Evolutionary conservation across 2,797 vertebrate genomes (phyloP), one percentile per base, ranked within the genome.

Genomic region (Bucorvus abyssinicus): DNA sequence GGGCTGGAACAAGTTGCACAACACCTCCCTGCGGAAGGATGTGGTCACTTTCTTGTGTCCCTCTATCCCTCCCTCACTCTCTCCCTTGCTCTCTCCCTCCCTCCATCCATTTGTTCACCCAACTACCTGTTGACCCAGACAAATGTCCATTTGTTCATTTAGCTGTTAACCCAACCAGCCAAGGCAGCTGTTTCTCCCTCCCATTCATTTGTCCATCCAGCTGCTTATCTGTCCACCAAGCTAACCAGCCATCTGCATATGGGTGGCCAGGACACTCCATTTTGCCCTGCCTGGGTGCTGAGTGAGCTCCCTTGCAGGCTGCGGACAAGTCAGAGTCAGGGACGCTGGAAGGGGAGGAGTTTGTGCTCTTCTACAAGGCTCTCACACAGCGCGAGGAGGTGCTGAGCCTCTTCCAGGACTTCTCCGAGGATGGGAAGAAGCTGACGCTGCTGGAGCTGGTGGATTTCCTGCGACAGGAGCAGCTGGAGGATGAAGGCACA

Each of bases 341-440:
- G 38, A 98, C 98, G 0, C 96, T 99, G 96, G 99, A 99, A 89
- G 98, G 98, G 24, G 98, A 99, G 80, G 98, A 99, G 97, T 99
- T 99, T 64, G 98, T 99, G 69, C 96, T 98, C 52, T 99, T 99
- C 97, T 99, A 99, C 93, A 99, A 99, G 97, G 98, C 99, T 70
- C 98, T 99, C 91, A 99, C 99, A 0, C 98, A 99, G 95, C 98
- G 99, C 55, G 97, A 98, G 14, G 99, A 99, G 34, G 98, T 99
- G 55, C 97, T 98, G 96, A 98, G 98, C 93, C 97, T 99, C 75
- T 99, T 99, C 95, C 98, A 98, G 97, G 98, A 98, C 24, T 99
- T 98, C 96, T 99, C 99, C 0, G 98, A 97, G 86, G 98, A 99
- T 63, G 98, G 98, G 71, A 98, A 99, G 97, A 99, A 97, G 84